These are phyloP conservation scores for Drosophila mulleri DNA, from an alignment of 2,888 invertebrate species.

Conservation along the genomic window DNA sequence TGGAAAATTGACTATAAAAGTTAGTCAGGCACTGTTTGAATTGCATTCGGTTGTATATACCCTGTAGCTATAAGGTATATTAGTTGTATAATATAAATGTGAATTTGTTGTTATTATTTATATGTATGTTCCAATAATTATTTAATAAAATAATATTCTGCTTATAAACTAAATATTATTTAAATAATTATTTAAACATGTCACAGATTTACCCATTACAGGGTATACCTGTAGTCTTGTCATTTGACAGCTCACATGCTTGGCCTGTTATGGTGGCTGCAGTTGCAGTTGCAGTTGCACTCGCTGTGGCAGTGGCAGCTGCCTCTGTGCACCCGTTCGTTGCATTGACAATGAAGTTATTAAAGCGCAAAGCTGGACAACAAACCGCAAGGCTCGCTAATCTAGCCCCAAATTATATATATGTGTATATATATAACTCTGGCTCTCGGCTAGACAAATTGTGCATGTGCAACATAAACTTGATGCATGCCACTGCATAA, in stretches of 20 bases:
- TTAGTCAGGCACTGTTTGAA: neutral
- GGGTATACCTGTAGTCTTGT: constrained; percentile 11
- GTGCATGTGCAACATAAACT: constrained; percentile 37
- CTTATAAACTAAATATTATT: too few relatives aligned
- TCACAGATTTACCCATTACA: neutral
- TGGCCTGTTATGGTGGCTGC: constrained; percentile 23
- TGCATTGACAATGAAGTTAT: constrained; percentile 80
- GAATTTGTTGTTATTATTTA: too few relatives aligned
- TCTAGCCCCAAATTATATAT: constrained; percentile 22
- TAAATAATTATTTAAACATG: neutral
- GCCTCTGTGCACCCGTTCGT: constrained; percentile 56
- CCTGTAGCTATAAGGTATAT: neutral
- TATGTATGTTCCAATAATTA: too few relatives aligned
- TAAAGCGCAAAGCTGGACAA: constrained; percentile 69
- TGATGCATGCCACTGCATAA: constrained; percentile 34
- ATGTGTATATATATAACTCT: constrained; percentile 12
- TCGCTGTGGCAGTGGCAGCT: constrained; percentile 19
- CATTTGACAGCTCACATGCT: constrained; percentile 1
- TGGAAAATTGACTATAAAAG: neutral
- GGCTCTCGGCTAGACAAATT: constrained; percentile 24
- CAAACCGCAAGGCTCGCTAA: constrained; percentile 51
- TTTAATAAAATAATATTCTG: too few relatives aligned
- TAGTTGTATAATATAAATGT: too few relatives aligned
- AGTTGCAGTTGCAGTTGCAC: constrained; percentile 15
- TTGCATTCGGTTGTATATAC: neutral